Evolutionary conservation across 1,140 invertebrate species (phyloP), one percentile per base, ranked within the genome.

Genomic region (Agraylea sexmaculata): DNA sequence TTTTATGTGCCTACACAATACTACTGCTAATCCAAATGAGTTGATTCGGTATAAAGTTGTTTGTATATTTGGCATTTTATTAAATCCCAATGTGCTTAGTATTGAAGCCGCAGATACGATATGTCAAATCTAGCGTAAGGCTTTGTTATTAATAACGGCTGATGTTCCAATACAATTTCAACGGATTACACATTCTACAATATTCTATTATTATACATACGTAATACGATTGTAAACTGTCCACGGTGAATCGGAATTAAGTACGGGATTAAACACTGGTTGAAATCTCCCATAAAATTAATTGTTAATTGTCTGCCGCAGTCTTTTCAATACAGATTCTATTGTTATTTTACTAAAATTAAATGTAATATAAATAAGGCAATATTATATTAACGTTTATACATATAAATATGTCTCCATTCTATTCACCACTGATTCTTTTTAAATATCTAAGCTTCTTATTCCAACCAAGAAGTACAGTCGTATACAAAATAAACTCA

Each of bases 71-170:
- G 28, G 28, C 15, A 11, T 4, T 4, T 29, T 29, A 11, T 11
- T 12, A 11, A 15, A 4, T 29, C 4, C 15, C 15, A 12, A 15
- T 18, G 19, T 20, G 21, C 19, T 20, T 17, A 11, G 19, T 16
- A 10, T 15, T 5, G 16, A 31, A 31, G 5, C 29, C 5, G 6
- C 5, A 12, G 11, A 31, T 11, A 31, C 16, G 13, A 31, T 6
- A 6, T 31, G 36, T 18, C 34, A 8, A 30, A 31, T 23, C 27
- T 32, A 29, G 42, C 29, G 29, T 36, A 39, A 33, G 40, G 38
- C 20, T 39, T 37, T 30, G 36, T 39, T 42, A 46, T 46, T 46
- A 42, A 46, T 46, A 35, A 31, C 28, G 43, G 38, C 16, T 23
- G 40, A 42, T 37, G 30, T 39, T 42, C 32, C 45, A 36, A 42